A percentile compares a stretch with the other conserved stretches of the same genome.
Conservation (phyloP, 1,140 invertebrate genomes). For the Drosophila pruinosa region DNA sequence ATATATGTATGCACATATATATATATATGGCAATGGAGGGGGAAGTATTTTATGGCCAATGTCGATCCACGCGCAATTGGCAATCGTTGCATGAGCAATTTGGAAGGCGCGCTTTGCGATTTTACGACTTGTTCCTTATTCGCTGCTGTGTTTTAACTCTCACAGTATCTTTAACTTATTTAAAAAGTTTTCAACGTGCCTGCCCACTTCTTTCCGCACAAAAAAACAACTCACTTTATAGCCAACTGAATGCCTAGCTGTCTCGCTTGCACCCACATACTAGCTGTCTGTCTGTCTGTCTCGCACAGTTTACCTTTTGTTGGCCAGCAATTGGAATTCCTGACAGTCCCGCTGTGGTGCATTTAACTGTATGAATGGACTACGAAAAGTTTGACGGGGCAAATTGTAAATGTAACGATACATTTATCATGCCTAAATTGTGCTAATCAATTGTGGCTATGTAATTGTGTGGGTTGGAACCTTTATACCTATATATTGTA, state of each 20-base stretch:
- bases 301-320: not conserved
- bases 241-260: conserved; percentile 3
- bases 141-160: conserved; percentile 9
- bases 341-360: conserved; percentile 19
- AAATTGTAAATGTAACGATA: conserved; percentile 23
- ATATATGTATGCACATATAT: too few relatives aligned
- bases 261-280: not conserved
- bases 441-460: conserved; percentile 63
- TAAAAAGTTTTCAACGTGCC: conserved; percentile 73
- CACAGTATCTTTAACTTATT: conserved; percentile 55
- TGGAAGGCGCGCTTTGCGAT: conserved; percentile 23
- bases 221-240: conserved; percentile 41
- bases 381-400: conserved; percentile 7
- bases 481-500: not conserved
- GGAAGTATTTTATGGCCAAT: conserved; percentile 21
- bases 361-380: conserved; percentile 35
- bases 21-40: too few relatives aligned
- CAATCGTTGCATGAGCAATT: conserved; percentile 47
- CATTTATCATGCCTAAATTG: conserved; percentile 66
- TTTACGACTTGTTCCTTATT: conserved; percentile 47
- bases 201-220: conserved; percentile 18
- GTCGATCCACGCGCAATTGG: conserved; percentile 19
- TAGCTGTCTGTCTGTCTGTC: not conserved
- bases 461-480: not conserved
- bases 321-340: conserved; percentile 8